Percentiles rank a stretch among this genome's conserved stretches.
These are phyloP conservation scores for Asobara japonica DNA, from an alignment of 1,140 invertebrate genomes.

Conservation along the genomic window DNA sequence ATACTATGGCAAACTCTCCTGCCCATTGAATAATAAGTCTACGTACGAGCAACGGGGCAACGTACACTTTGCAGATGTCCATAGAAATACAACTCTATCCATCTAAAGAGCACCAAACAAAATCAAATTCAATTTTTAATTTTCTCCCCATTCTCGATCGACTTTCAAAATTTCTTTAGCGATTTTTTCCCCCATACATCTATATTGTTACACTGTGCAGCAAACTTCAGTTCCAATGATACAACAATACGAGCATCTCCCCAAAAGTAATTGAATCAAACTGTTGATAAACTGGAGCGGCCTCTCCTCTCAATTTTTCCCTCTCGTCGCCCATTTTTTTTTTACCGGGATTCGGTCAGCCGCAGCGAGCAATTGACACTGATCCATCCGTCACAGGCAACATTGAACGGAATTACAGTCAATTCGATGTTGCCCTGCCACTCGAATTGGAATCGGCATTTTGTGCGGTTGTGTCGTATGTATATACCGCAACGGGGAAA, in stretches of 20 bases:
- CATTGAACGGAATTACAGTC: conserved; percentile 64
- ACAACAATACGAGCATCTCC: not conserved
- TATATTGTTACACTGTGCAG: too few relatives aligned
- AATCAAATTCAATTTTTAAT: not conserved
- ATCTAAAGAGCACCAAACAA: too few relatives aligned
- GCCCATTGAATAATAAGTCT: conserved; percentile 15
- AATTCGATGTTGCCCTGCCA: conserved; percentile 54
- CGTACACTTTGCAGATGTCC: not conserved
- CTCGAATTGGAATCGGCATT: conserved; percentile 36
- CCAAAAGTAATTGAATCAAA: conserved; percentile 17
- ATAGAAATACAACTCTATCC: not conserved
- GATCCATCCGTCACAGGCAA: conserved; percentile 61
- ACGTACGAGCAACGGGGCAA: not conserved
- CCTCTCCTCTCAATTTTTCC: not conserved
- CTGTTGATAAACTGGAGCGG: conserved; percentile 1
- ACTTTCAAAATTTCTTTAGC: not conserved
- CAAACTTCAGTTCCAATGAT: too few relatives aligned
- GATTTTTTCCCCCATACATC: too few relatives aligned
- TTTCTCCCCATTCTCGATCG: not conserved
- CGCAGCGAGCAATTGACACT: conserved; percentile 56
- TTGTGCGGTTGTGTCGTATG: conserved; percentile 3
- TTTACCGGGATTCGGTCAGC: conserved; percentile 9
- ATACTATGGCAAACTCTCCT: conserved; percentile 43
- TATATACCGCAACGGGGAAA: conserved; percentile 1
- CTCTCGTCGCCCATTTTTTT: not conserved